Base-by-base conservation (phyloP, 1,140 invertebrate genomes). In the Macrocentrus cingulum region DNA sequence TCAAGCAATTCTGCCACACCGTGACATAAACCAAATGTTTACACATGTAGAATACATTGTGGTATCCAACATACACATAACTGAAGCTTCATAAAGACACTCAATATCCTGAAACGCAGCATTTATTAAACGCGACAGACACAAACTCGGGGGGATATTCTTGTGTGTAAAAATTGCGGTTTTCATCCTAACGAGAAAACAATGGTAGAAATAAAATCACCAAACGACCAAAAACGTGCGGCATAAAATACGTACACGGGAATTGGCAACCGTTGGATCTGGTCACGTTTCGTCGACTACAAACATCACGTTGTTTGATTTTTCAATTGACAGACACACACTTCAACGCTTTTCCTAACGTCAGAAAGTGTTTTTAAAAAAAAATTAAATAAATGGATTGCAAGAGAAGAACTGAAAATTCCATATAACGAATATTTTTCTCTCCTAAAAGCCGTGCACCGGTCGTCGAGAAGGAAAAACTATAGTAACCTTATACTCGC, bases 301-400 rank as follows among this genome's bases (percentile, higher is more conserved):
- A 58, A 58, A 58, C 48, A 58, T 51, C 20, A 29, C 48, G 51
- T 7, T 52, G 34, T 61, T 55, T 60, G 34, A 41, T 57, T 53
- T 53, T 52, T 25, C 55, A 48, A 45, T 52, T 61, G 50, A 29
- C 4, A 29, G n/a, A n/a, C 49, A 42, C 36, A 18, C 55, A 57
- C 36, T 57, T 57, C 9, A 50, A 23, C 36, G 48, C 39, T 42
- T 4, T 58, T 58, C 19, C 16, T 16, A 45, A 51, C 25, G 56
- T 58, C 36, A 45, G 37, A 34, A 50, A 16, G 11, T 20, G 36
- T 25, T 16, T 19, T 34, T 19, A 34, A 44, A 49, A 56, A 29
- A 50, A 29, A 49, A 36, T 36, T n/a, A 7, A 41, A 53, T 15
- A 29, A 11, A 9, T 19, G 37, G 41, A 15, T 9, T 6, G 13